Evolutionary conservation across 2,888 invertebrate species (phyloP).

Genomic region (Adelphocoris suturalis): DNA sequence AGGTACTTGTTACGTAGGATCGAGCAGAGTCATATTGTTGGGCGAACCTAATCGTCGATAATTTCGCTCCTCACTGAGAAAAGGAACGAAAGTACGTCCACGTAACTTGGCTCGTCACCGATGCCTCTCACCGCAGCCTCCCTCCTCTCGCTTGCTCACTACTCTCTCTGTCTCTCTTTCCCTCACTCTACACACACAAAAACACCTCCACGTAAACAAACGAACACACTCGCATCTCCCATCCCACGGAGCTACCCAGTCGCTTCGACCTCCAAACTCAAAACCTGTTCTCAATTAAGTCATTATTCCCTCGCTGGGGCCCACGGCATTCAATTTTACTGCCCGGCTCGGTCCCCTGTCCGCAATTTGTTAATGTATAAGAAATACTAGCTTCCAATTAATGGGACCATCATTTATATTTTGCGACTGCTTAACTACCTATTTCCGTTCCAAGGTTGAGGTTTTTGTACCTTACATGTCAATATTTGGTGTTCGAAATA

Average conservation of each 20-base stretch:
- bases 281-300: slow-evolving; percentile 71
- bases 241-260: slow-evolving; percentile 53
- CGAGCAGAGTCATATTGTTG: no score
- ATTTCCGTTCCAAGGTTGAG: not conserved
- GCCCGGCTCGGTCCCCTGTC: slow-evolving; percentile 9
- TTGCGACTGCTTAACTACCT: not conserved
- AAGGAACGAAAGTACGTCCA: not conserved
- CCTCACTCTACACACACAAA: not conserved
- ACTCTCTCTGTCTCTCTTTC: not conserved
- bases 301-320: slow-evolving; percentile 59
- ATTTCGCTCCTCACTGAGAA: no score
- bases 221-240: not conserved
- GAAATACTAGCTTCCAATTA: slow-evolving; percentile 58
- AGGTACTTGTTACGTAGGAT: no score
- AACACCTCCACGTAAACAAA: not conserved
- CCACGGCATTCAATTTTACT: slow-evolving; percentile 65
- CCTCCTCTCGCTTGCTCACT: not conserved
- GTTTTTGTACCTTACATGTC: not conserved
- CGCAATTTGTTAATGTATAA: slow-evolving; percentile 53
- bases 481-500: no score
- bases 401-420: slow-evolving; percentile 50
- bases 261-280: slow-evolving; percentile 57
- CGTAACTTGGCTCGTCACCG: not conserved
- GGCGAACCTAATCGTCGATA: no score
- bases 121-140: slow-evolving; percentile 33